Base-by-base conservation (phyloP, 2,797 vertebrate species). In the Enteromius trimaculatus region DNA sequence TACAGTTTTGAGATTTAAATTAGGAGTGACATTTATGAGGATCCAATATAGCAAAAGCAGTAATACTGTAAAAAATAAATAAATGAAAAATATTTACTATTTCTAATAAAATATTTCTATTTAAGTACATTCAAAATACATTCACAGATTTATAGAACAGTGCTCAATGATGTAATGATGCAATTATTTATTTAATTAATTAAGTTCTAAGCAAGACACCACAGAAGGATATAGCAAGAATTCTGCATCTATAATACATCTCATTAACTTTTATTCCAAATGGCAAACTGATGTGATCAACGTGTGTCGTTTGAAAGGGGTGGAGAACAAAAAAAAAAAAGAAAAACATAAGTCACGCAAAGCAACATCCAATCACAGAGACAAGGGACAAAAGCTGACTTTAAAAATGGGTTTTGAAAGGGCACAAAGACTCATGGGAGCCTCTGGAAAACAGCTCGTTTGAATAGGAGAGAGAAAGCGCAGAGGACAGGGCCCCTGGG, bases 401-500 rank as follows among this genome's bases (percentile, higher is more conserved):
- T 80, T 81, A 76, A 77, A 79, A 78, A 65, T 13, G 70, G 75
- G 6, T 79, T 65, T 65, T 82, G 51, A 82, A 82, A 81, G 75
- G 74, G 79, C 62, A 77, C 23, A 39, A 19, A 31, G 81, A 21
- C 39, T 39, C 58, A 49, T 9, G 44, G 23, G 69, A 82, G 53
- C 58, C 76, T 66, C 17, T 7, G 70, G 82, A 79, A 78, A 86
- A 74, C 79, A 51, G 64, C 60, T 55, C 14, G 60, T 81, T 47
- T 77, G 60, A 86, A 86, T 74, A 72, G 65, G n/a, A 31, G 64
- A 74, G 26, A 47, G 58, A 53, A 42, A 74, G 47, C 16, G 9
- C 17, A 51, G 51, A 74, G 23, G 58, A 66, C 37, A 68, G 26
- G 31, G 42, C 10, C 60, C 49, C 44, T 70, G 10, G 69, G 79